Base-by-base conservation (phyloP, 2,113 vertebrate species). In the Gymnorhina tibicen region DNA sequence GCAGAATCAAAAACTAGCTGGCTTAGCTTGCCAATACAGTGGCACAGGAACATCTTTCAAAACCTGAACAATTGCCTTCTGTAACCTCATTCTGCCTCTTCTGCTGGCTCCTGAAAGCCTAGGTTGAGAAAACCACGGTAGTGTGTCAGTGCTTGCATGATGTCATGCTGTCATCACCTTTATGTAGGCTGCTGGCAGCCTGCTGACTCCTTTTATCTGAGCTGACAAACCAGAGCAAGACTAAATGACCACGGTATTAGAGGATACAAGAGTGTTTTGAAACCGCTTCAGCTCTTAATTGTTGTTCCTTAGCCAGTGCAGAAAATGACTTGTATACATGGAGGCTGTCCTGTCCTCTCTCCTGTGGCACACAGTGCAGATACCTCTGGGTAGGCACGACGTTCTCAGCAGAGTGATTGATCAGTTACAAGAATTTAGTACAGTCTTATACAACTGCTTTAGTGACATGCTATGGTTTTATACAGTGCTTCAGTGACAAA, bases 271-370 rank as follows among this genome's bases (percentile, higher is more conserved):
- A 3, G 7, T n/a, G 32, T n/a, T 81, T 37, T 84, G 78, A 74
- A 81, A 13, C 21, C 9, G 11, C 24, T 81, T 52, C 30, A 59
- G 56, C 47, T 32, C 28, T 44, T 44, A 20, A 3, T 55, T 67
- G 41, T 11, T 28, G 13, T 39, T 81, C 23, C 35, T 58, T 72
- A 81, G 11, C 26, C 20, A 46, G 13, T 0, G 0, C 44, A 76
- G 70, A 76, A 89, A 33, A 42, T 17, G 0, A 18, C 14, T 49
- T n/a, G 4, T 15, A 3, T 44, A 13, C 6, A 1, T 41, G 2
- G 4, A 42, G 24, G 28, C 21, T 32, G 27, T 42, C 28, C 21
- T 47, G 14, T 68, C 19, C 21, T 56, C 8, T 80, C 22, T n/a
- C 13, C 5, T 32, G 80, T 6, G 6, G 14, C 28, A 13, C 13